Percentiles rank a stretch among this genome's conserved stretches.
Evolutionary conservation across 2,797 vertebrate species (phyloP).

Genomic region (Characodon lateralis): DNA sequence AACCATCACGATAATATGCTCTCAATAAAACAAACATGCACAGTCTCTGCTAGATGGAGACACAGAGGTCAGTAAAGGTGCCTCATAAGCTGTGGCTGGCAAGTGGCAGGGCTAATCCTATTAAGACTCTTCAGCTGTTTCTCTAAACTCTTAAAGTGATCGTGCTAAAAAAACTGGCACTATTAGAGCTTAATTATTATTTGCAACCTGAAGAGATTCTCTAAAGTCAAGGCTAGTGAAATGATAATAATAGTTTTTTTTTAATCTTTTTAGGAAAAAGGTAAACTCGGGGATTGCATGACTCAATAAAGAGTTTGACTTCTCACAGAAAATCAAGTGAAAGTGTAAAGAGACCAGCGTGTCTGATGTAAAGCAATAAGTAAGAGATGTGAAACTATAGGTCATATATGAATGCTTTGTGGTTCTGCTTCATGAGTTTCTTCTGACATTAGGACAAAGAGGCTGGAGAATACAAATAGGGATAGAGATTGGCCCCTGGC

Average conservation of each 20-base stretch:
- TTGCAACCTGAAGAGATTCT: neutral
- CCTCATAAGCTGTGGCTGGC: constrained; percentile 69
- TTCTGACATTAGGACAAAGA: neutral
- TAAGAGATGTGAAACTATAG: neutral
- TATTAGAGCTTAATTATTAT: constrained; percentile 18
- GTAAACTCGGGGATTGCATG: neutral
- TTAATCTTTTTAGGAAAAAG: neutral
- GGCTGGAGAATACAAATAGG: neutral
- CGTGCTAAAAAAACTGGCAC: constrained; percentile 12
- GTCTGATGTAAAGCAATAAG: neutral
- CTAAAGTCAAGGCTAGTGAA: neutral
- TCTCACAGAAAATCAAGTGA: neutral
- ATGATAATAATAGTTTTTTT: neutral
- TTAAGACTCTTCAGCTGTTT: constrained; percentile 70
- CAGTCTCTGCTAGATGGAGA: constrained; percentile 46
- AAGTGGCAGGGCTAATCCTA: constrained; percentile 78
- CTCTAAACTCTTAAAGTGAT: constrained; percentile 65
- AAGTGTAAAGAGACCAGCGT: neutral
- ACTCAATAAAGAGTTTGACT: constrained; percentile 1
- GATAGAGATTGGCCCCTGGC: neutral
- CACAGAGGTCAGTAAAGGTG: constrained; percentile 67
- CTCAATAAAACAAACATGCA: constrained; percentile 32
- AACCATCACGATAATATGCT: constrained; percentile 10
- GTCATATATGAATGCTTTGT: constrained; percentile 2
- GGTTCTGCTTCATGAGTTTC: neutral